Evolutionary conservation across 2,797 vertebrate species (phyloP), one percentile per base, ranked within the genome.

Genomic region (Gallirallus australis): DNA sequence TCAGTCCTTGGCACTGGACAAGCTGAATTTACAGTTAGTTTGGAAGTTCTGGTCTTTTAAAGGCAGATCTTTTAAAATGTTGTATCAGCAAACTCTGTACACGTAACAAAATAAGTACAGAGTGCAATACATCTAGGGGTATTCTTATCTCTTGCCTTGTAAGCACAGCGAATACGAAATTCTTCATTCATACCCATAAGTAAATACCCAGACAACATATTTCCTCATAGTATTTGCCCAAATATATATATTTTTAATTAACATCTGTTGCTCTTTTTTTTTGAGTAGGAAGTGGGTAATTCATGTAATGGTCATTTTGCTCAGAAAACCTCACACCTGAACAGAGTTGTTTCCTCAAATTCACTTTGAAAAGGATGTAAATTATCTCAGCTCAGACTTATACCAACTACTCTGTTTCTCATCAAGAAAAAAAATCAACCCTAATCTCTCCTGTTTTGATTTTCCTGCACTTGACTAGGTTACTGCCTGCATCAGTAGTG

Each of bases 61-160:
- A 57, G 24, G 60, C 30, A 40, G 42, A 39, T 61, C 30, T 70
- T 76, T 30, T 21, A 3, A 60, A 39, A 54, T 5, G 4, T 57
- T 24, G 10, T 19, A 61, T 30, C 13, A 61, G 28, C 40, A 91
- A 48, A 37, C 15, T 59, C 10, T 8, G 5, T 12, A 14, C 7
- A 6, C 14, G 7, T 61, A 40, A 54, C 37, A 66, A 48, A 86
- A 12, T 21, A 60, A 86, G 9, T 17, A 28, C 11, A 37, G 42
- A 20, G 9, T 68, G 6, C 23, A 37, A 15, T 17, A 8, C 1
- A 5, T 20, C 7, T 1, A 1, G 28, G 48, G 15, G 11, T 54
- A 15, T 45, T 60, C 5, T 11, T 2, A 8, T 47, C 20, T 45
- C 7, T 72, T 63, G 18, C 39, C 33, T 59, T 31, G 25, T 53